These are phyloP conservation scores for Euwallacea similis DNA, from an alignment of 1,140 invertebrate species.

Conservation along the genomic window DNA sequence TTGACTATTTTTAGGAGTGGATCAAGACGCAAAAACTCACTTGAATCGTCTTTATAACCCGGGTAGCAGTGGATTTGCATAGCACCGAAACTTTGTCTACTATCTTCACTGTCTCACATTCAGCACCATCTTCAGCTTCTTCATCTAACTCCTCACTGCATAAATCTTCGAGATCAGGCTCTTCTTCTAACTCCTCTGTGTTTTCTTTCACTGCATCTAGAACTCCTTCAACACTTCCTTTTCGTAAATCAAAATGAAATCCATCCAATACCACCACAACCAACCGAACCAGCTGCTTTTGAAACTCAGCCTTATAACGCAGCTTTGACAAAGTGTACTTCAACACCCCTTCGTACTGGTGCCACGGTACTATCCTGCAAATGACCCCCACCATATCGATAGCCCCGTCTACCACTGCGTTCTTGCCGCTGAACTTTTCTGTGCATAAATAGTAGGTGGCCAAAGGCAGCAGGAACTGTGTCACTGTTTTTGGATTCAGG, in stretches of 20 bases:
- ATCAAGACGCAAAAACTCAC: conserved; percentile 17
- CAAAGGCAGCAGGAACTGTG: conserved; percentile 84
- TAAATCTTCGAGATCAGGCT: conserved; percentile 16
- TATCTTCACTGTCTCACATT: conserved; percentile 48
- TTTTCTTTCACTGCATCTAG: conserved; percentile 36
- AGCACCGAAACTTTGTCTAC: conserved; percentile 62
- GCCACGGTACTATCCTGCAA: conserved; percentile 80
- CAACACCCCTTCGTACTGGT: conserved; percentile 79
- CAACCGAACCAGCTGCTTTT: conserved; percentile 81
- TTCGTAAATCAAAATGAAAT: conserved; percentile 90
- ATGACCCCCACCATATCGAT: conserved; percentile 75
- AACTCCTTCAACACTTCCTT: conserved; percentile 51
- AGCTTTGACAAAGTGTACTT: conserved; percentile 79
- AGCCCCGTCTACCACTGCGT: conserved; percentile 82
- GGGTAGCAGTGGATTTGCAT: conserved; percentile 71
- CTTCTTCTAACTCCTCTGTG: conserved; percentile 40
- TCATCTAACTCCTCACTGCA: conserved; percentile 51
- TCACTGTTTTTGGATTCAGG: conserved; percentile 70
- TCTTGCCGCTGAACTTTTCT: conserved; percentile 73
- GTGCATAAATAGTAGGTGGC: conserved; percentile 78
- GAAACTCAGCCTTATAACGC: conserved; percentile 68
- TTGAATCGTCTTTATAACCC: conserved; percentile 69
- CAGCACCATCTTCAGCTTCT: conserved; percentile 37
- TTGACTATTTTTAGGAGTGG: not conserved
- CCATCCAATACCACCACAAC: conserved; percentile 83